Conservation (phyloP, 2,113 vertebrate genomes). For the Thamnaconus septentrionalis region DNA sequence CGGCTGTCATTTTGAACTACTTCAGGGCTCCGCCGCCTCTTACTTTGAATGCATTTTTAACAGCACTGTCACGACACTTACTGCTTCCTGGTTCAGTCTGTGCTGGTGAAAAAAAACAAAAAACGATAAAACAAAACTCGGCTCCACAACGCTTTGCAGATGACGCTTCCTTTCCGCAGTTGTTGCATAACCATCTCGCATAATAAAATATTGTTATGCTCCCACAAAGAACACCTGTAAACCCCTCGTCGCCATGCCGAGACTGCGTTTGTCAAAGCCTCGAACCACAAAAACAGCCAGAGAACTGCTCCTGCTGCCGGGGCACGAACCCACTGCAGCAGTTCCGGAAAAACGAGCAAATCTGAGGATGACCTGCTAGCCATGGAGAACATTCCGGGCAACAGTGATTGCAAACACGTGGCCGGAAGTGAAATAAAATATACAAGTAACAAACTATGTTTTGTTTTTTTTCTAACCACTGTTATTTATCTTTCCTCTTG, state of each 20-base stretch:
- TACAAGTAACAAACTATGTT: no score
- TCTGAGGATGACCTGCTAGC: no score
- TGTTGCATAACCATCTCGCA: not conserved
- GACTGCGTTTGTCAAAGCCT: conserved; percentile 49
- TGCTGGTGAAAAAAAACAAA: not conserved
- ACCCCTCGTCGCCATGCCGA: conserved; percentile 30
- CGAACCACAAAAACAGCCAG: conserved; percentile 25
- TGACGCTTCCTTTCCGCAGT: conserved; percentile 10
- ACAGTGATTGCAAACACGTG: no score
- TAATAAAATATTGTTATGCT: conserved; percentile 26
- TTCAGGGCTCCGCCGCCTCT: conserved; percentile 7
- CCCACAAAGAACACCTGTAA: conserved; percentile 19
- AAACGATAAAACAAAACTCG: not conserved
- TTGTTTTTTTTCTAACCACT: no score
- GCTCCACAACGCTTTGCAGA: conserved; percentile 10
- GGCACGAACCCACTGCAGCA: conserved; percentile 26
- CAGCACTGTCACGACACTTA: no score
- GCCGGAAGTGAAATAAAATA: no score
- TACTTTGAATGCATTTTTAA: no score
- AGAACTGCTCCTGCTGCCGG: conserved; percentile 34
- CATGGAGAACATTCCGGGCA: no score
- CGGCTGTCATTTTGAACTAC: conserved; percentile 19
- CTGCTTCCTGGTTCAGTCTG: not conserved
- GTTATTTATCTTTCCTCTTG: no score
- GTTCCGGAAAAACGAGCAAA: not conserved